Conservation (phyloP, 2,113 vertebrate species). For the Thinocorus orbignyianus region DNA sequence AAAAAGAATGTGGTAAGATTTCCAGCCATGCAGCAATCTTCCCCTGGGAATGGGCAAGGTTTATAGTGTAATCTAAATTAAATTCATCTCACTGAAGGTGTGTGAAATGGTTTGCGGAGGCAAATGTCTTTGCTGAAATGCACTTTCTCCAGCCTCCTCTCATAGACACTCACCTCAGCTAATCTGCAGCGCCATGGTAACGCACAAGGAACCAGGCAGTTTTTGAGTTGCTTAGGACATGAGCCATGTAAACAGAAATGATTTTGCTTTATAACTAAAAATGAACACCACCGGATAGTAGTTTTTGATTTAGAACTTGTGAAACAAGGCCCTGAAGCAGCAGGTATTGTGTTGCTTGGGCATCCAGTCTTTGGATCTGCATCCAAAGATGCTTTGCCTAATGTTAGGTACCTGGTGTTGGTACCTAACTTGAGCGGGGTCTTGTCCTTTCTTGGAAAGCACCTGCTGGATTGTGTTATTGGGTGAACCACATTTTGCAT, state of each 20-base stretch:
- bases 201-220: background rate
- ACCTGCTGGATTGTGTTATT: background rate
- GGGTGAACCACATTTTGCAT: background rate
- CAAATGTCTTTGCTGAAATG: background rate
- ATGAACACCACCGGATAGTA: background rate
- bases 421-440: rapidly evolving
- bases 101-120: background rate
- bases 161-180: slow-evolving; percentile 9
- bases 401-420: background rate
- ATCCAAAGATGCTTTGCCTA: no score
- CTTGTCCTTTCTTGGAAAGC: background rate
- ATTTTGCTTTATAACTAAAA: background rate
- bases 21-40: background rate
- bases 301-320: background rate
- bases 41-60: background rate
- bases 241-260: slow-evolving; percentile 19
- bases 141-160: slow-evolving; percentile 1
- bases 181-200: slow-evolving; percentile 51
- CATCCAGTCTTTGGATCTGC: background rate
- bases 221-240: slow-evolving; percentile 15
- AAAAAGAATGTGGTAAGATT: rapidly evolving
- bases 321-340: background rate
- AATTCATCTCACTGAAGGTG: background rate
- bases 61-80: background rate
- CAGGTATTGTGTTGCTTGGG: background rate